A percentile compares a stretch with the other conserved stretches of the same genome.
phyloP scores from a whole-genome alignment of 2,113 vertebrate genomes.

The Desmodus rotundus region DNA sequence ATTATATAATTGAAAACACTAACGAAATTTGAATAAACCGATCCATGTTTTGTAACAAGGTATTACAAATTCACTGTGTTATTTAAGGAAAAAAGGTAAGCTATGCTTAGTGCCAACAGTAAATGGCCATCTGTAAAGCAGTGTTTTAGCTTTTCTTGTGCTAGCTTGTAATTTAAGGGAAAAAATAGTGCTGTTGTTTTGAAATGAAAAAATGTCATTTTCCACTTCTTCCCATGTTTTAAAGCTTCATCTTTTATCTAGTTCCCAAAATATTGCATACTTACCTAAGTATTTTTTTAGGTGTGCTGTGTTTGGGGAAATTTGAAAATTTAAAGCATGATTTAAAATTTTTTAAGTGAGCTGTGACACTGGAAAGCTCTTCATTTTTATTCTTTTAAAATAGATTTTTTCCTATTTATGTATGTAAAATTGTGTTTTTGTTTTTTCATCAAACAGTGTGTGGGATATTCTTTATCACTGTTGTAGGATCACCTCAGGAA shows the following conservation, averaged over 20 bases:
- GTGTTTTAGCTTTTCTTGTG: conserved; percentile 84
- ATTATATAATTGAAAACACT: conserved; percentile 88
- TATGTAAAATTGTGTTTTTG: conserved; percentile 77
- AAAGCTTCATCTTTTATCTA: conserved; percentile 76
- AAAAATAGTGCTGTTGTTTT: conserved; percentile 81
- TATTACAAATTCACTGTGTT: conserved; percentile 84
- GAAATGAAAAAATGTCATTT: conserved; percentile 65
- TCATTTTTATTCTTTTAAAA: conserved; percentile 74
- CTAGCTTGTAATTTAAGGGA: conserved; percentile 80
- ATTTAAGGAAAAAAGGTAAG: conserved; percentile 82
- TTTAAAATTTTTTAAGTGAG: conserved; percentile 78
- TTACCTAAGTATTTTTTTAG: conserved; percentile 75
- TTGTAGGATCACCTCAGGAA: conserved; percentile 91
- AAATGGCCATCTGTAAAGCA: conserved; percentile 88
- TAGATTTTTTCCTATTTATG: conserved; percentile 79
- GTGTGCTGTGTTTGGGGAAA: conserved; percentile 90
- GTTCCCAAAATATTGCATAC: conserved; percentile 77
- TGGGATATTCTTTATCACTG: conserved; percentile 77
- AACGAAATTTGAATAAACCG: conserved; percentile 82
- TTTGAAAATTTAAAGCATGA: conserved; percentile 85
- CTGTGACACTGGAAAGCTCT: conserved; percentile 87
- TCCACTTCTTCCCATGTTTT: conserved; percentile 63
- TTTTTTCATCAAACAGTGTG: conserved; percentile 70
- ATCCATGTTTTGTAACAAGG: conserved; percentile 84
- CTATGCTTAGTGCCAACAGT: conserved; percentile 84